Base-by-base conservation (phyloP, 1,140 invertebrate species). In the Phenacoccus solenopsis region DNA sequence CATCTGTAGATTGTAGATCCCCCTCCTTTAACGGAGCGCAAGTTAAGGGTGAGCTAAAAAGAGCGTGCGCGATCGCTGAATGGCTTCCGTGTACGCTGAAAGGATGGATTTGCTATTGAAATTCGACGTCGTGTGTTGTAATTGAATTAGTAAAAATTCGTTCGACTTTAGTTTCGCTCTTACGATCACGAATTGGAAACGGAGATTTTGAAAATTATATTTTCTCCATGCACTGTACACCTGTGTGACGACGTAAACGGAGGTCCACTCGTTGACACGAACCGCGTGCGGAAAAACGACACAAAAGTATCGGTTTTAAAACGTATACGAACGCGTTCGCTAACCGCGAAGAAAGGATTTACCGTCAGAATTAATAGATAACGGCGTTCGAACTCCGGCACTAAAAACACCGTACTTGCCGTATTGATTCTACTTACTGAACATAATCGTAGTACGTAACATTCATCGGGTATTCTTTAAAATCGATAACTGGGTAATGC, bases 341-440 rank as follows among this genome's bases (percentile, higher is more conserved):
- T 49, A 49, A 13, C 38, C 38, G 38, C 38, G 20, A 49, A 49
- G 38, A 64, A 64, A 64, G 59, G 59, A 64, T 64, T 64, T 64
- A 64, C 59, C 21, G 9, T 25, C 59, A 64, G 16, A 64, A 64
- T 64, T 64, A 64, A 64, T 64, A 64, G 59, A 64, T 64, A 64
- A 64, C 21, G 59, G 22, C 59, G 59, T 64, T 64, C 59, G 59
- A 64, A 64, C 59, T 64, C 25, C 25, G 22, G 59, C 25, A 64
- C 59, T 25, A 24, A 27, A 64, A 64, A 64, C 59, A 64, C 59
- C 59, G 59, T 64, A 64, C 59, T 64, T 64, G 59, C 22, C 59
- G 59, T 64, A 64, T 64, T 64, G 59, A 64, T 64, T 64, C 59
- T 27, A 64, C 21, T 25, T 64, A 64, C 59, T 64, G 59, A 64